These are phyloP conservation scores for Pipra filicauda DNA, from an alignment of 2,113 vertebrate genomes.

Conservation along the genomic window DNA sequence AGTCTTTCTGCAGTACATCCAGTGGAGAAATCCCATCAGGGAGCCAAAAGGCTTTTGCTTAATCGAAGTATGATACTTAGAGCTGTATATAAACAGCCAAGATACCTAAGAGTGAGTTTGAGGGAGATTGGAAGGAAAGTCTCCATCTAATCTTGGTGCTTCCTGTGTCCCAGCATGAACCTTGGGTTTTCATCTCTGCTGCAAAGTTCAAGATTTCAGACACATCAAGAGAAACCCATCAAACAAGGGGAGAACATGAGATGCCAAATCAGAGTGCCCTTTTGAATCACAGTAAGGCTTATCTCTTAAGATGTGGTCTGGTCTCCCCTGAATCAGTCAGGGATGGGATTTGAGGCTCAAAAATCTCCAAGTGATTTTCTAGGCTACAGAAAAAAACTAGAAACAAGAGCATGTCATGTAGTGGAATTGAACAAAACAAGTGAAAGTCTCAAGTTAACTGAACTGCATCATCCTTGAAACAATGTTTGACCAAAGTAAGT, in stretches of 20 bases:
- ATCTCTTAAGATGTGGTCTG: background rate
- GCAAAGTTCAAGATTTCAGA: background rate
- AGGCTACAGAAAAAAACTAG: background rate
- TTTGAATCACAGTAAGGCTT: background rate
- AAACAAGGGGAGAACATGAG: background rate
- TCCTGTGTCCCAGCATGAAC: background rate
- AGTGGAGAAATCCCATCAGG: background rate
- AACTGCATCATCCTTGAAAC: background rate
- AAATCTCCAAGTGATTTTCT: background rate
- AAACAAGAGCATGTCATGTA: background rate
- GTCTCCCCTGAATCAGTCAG: background rate
- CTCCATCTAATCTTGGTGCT: background rate
- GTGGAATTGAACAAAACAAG: background rate
- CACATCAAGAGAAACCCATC: background rate
- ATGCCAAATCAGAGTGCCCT: background rate
- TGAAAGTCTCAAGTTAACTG: background rate
- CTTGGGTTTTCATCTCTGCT: background rate
- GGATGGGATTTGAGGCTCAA: background rate
- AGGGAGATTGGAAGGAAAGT: background rate
- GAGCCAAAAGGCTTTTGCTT: background rate
- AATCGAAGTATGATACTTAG: background rate
- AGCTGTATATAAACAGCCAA: background rate
- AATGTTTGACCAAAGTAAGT: background rate
- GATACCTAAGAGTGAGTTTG: background rate
- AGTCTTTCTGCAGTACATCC: accelerated